Conservation (phyloP, 2,797 vertebrate species). For the Lemur catta region DNA sequence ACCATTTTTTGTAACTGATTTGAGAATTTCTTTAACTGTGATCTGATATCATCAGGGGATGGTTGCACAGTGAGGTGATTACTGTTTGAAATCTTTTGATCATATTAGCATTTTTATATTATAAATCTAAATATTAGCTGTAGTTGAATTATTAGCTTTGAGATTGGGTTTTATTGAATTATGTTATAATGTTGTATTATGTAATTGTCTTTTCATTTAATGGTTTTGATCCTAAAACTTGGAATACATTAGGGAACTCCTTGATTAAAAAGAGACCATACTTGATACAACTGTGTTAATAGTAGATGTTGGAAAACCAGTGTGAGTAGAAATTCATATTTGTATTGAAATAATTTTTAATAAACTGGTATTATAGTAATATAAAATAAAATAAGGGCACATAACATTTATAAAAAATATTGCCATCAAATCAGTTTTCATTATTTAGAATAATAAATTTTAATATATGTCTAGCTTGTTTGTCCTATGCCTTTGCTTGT, state of each 20-base stretch:
- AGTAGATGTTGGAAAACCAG: background rate
- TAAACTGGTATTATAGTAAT: background rate
- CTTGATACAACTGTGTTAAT: background rate
- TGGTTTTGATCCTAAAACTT: background rate
- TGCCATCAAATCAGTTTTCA: background rate
- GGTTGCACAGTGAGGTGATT: background rate
- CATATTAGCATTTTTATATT: constrained; percentile 24
- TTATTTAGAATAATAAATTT: background rate
- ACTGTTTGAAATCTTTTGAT: background rate
- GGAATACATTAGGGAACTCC: background rate
- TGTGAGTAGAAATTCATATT: background rate
- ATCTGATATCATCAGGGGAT: background rate
- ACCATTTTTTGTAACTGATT: background rate
- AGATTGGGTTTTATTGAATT: background rate
- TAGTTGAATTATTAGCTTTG: background rate
- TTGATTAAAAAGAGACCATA: background rate
- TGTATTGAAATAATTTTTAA: background rate
- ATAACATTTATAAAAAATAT: constrained; percentile 1
- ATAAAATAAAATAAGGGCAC: background rate
- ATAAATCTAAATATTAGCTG: background rate
- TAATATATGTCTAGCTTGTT: background rate
- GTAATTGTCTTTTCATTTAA: background rate
- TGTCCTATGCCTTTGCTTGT: background rate
- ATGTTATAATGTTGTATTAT: background rate
- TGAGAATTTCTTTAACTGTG: background rate